Evolutionary conservation across 2,113 vertebrate genomes (phyloP).

Genomic region (Castor canadensis): DNA sequence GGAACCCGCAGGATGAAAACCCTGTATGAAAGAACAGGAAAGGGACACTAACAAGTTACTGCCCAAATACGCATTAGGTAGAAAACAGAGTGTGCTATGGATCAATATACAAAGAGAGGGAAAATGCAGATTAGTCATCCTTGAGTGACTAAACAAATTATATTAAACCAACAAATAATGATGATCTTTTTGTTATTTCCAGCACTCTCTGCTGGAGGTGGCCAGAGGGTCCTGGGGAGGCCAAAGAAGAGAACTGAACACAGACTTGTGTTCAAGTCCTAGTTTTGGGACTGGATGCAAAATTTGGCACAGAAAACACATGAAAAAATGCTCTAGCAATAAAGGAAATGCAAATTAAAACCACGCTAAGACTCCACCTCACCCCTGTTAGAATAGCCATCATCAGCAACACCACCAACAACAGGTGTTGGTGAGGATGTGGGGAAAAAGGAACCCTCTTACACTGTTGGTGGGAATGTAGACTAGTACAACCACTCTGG

Average conservation of each 20-base stretch:
- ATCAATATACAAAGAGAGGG: not conserved
- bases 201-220: not conserved
- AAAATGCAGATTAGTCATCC: slow-evolving; percentile 31
- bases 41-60: slow-evolving; percentile 49
- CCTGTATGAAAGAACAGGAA: slow-evolving; percentile 76
- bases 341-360: too few relatives aligned
- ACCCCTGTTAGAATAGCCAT: too few relatives aligned
- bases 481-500: too few relatives aligned
- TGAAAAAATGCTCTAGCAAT: too few relatives aligned
- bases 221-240: not conserved
- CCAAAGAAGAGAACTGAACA: accelerated
- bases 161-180: slow-evolving; percentile 40
- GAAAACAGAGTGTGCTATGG: slow-evolving; percentile 11
- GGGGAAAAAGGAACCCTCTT: too few relatives aligned
- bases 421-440: too few relatives aligned
- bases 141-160: slow-evolving; percentile 23
- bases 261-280: too few relatives aligned
- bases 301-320: too few relatives aligned
- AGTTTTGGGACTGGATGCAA: too few relatives aligned
- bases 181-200: not conserved
- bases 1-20: slow-evolving; percentile 70
- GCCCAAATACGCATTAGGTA: slow-evolving; percentile 16
- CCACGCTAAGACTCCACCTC: too few relatives aligned
- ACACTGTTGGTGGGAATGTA: too few relatives aligned
- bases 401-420: too few relatives aligned